Base-by-base conservation (phyloP, 2,113 vertebrate species). In the Caranx ignobilis region DNA sequence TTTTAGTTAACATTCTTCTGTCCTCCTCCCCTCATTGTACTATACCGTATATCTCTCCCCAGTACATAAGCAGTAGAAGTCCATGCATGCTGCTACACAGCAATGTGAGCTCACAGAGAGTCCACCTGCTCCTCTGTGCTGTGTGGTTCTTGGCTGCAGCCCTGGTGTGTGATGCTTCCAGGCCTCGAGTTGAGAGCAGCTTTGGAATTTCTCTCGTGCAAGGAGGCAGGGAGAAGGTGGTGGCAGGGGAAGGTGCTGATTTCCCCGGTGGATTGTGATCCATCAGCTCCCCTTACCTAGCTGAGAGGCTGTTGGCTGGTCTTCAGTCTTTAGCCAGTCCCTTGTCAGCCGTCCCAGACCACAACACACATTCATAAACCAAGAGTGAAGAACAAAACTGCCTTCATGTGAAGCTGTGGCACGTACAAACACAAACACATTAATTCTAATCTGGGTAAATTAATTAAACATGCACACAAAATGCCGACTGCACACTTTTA, bases 231-330 rank as follows among this genome's bases (percentile, higher is more conserved):
- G 83, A 82, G 87, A 71, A 89, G 84, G 66, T 77, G 85, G 87
- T 91, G 91, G 93, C 89, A 86, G 47, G 34, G 75, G 63, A 68
- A 70, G 75, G 83, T 85, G 86, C 85, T 83, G 80, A 89, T 74
- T 82, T 75, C 71, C 84, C 85, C 59, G 50, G 82, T 61, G 85
- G 79, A 81, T 62, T 75, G 73, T 65, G 85, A 88, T 88, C 89
- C 88, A 83, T 90, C 88, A 87, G 21, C 57, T 56, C 77, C 73
- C 61, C 82, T 82, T 84, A 76, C 83, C 79, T 57, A 37, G 74
- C 87, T 55, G 76, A 84, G 52, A 78, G 82, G 81, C 70, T 79
- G 62, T 79, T 55, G 60, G 47, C 71, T 18, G 54, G 76, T 57
- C 67, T 56, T 60, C 56, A 61, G 77, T 71, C 71, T 60, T 47